A percentile compares a stretch with the other conserved stretches of the same genome.
Conservation (phyloP, 2,888 invertebrate species). For the Stenichneumon culpator region DNA sequence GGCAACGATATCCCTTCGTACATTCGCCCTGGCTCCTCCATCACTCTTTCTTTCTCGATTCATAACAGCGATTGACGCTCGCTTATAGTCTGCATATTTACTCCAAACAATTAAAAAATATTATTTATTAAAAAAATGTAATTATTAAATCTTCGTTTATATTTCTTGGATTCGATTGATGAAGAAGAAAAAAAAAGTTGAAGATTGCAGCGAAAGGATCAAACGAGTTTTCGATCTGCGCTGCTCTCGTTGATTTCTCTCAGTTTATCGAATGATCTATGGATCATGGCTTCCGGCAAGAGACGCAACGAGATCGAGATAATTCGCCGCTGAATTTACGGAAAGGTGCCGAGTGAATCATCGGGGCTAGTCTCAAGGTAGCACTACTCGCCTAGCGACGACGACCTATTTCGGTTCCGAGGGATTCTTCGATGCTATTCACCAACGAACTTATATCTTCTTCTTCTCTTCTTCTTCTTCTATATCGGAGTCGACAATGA, state of each 20-base stretch:
- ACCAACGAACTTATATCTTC: conserved; percentile 48
- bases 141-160: background rate
- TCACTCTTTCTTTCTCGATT: conserved; percentile 1
- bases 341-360: conserved; percentile 67
- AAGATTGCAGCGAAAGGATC: background rate
- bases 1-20: conserved; percentile 51
- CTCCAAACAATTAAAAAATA: background rate
- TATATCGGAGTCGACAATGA: conserved; percentile 58
- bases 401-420: conserved; percentile 68
- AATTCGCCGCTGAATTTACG: conserved; percentile 55
- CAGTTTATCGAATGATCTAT: conserved; percentile 21
- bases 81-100: background rate
- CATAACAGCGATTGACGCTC: background rate
- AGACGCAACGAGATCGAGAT: conserved; percentile 38
- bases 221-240: background rate
- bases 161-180: background rate
- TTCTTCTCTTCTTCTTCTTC: conserved; percentile 33
- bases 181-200: background rate
- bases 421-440: conserved; percentile 57
- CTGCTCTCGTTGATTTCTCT: background rate
- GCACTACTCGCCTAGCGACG: conserved; percentile 66
- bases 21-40: conserved; percentile 7
- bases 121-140: background rate
- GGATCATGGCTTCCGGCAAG: conserved; percentile 38
- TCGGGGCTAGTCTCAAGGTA: conserved; percentile 63